Conservation (phyloP, 2,888 invertebrate species). For the Unio delphinus region DNA sequence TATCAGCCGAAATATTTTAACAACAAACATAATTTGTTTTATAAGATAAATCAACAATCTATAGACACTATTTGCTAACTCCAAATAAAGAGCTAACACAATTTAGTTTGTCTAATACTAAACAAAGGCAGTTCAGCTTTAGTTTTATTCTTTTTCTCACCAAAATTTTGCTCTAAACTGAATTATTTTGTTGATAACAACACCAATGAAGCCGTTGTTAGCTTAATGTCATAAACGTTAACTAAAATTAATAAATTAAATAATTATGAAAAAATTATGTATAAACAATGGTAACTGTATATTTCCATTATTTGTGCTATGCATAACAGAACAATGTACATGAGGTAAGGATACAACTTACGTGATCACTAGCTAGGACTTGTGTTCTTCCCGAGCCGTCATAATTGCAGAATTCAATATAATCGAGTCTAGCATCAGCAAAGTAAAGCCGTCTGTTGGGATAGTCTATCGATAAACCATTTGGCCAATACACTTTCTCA, state of each 20-base stretch:
- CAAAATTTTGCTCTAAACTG: too few species aligned
- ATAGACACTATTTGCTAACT: too few species aligned
- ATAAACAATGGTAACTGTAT: too few species aligned
- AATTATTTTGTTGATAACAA: too few species aligned
- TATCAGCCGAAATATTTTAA: not conserved
- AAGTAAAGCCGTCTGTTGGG: conserved; percentile 95
- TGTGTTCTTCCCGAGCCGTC: conserved; percentile 92
- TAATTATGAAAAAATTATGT: too few species aligned
- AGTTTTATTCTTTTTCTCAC: too few species aligned
- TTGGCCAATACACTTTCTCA: conserved; percentile 98
- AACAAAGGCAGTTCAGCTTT: too few species aligned
- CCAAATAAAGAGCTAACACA: not conserved
- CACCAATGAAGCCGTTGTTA: too few species aligned
- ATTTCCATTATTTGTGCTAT: too few species aligned
- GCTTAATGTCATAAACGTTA: too few species aligned
- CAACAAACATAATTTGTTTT: not conserved
- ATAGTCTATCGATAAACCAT: conserved; percentile 95
- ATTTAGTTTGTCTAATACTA: not conserved
- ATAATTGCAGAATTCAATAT: conserved; percentile 97
- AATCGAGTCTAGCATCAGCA: conserved; percentile 96
- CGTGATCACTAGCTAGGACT: conserved; percentile 74
- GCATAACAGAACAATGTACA: too few species aligned
- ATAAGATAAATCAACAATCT: not conserved
- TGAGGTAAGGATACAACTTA: conserved; percentile 37
- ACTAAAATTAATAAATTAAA: too few species aligned